Evolutionary conservation across 2,113 vertebrate species (phyloP), one percentile per base, ranked within the genome.

Genomic region (Glaucidium brasilianum): DNA sequence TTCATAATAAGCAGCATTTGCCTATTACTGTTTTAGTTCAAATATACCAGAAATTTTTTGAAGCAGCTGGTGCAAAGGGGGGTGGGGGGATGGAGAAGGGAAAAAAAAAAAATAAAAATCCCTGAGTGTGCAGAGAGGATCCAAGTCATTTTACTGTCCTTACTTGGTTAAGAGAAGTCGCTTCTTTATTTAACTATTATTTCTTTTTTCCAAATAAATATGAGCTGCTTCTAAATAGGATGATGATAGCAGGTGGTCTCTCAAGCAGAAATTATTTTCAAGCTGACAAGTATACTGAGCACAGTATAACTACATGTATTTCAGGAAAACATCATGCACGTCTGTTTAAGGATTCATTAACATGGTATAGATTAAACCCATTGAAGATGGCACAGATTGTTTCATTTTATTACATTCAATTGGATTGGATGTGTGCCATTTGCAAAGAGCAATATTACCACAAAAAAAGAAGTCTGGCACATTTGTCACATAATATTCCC

Each of bases 301-400:
- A 71, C 50, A 32, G 55, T 93, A 52, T 90, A 96, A 94, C 94
- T 95, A 90, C 77, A 85, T 92, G 93, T 96, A 96, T 94, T 96
- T 95, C 94, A 90, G 95, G 83, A 94, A 96, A 96, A 92, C 81
- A 96, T 85, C 67, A 14, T 96, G 96, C 92, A 94, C 71, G 96
- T 96, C 97, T 97, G 97, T 96, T 98, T 97, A 96, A 96, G 96
- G 96, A 97, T 97, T 98, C 97, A 96, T 98, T 97, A 98, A 96
- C 95, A 75, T 94, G 94, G 96, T 98, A 92, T 96, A 97, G 97
- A 98, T 97, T 92, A 97, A 97, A 97, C 96, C 96, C 92, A 95
- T 90, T 96, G 97, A 97, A 97, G 97, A 96, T 92, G 91, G 96
- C 96, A 94, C 97, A 97, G 97, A 97, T 98, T 98, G 98, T 97